These are phyloP conservation scores for Gadus macrocephalus DNA, from an alignment of 2,113 vertebrate species.

Conservation along the genomic window DNA sequence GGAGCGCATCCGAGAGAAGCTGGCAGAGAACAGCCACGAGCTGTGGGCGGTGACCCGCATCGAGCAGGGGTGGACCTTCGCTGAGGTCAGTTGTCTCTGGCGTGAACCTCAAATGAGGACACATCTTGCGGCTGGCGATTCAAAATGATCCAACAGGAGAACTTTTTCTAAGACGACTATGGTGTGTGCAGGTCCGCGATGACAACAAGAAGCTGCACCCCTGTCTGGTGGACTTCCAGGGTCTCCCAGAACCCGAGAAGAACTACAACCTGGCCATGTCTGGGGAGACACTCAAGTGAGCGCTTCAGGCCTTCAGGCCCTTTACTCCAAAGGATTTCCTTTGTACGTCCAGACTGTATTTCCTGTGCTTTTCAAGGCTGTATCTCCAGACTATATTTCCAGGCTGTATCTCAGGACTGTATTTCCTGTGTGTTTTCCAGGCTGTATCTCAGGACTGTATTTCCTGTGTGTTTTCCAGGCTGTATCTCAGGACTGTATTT, in stretches of 20 bases:
- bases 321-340: neutral
- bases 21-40: slow-evolving; percentile 97
- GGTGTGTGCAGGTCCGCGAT: slow-evolving; percentile 77
- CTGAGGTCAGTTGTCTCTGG: slow-evolving; percentile 70
- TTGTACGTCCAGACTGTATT: neutral
- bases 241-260: slow-evolving; percentile 85
- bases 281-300: slow-evolving; percentile 90
- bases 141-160: neutral
- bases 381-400: neutral
- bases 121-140: neutral
- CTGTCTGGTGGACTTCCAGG: slow-evolving; percentile 85
- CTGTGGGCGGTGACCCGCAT: slow-evolving; percentile 96
- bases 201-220: slow-evolving; percentile 90
- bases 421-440: neutral
- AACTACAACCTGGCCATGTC: slow-evolving; percentile 94
- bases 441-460: neutral
- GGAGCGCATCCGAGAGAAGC: slow-evolving; percentile 92
- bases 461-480: slow-evolving; percentile 6
- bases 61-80: slow-evolving; percentile 95
- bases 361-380: neutral
- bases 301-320: slow-evolving; percentile 3
- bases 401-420: too few relatives aligned
- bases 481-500: neutral
- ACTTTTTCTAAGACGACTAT: neutral
- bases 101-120: neutral